These are phyloP conservation scores for Dendrocopos noguchii DNA, from an alignment of 2,113 vertebrate genomes.

Conservation along the genomic window DNA sequence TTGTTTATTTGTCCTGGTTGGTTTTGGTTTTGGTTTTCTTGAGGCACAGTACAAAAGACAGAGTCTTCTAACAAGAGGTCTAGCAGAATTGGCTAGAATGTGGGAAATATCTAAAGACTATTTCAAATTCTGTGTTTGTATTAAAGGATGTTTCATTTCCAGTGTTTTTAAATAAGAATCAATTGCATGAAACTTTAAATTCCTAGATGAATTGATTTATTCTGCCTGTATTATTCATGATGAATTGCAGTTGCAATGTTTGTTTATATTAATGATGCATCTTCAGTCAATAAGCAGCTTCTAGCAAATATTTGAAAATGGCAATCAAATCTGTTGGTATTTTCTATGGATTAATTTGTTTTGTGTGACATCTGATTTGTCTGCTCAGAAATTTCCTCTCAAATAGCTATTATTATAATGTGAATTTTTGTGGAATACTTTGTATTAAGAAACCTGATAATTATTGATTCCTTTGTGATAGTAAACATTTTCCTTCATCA, in stretches of 20 bases:
- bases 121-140: not conserved
- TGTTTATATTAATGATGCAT: constrained; percentile 15
- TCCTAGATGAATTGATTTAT: constrained; percentile 3
- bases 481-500: not conserved
- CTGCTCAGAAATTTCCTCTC: not conserved
- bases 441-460: not conserved
- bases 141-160: not conserved
- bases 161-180: not conserved
- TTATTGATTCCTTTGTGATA: not conserved
- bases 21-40: not conserved
- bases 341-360: not conserved
- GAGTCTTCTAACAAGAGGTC: not conserved
- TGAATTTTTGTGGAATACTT: not conserved
- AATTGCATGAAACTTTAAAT: not conserved
- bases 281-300: constrained; percentile 21
- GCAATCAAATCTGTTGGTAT: not conserved
- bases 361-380: not conserved
- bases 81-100: not conserved
- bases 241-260: not conserved
- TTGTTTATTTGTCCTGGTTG: too few species aligned
- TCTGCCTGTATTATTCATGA: not conserved
- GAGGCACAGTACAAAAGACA: not conserved
- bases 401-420: not conserved
- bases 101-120: not conserved
- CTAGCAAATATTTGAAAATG: constrained; percentile 11